A percentile compares a stretch with the other conserved stretches of the same genome.
Evolutionary conservation across 2,888 invertebrate genomes (phyloP).

Genomic region (Eremobia ochroleuca): DNA sequence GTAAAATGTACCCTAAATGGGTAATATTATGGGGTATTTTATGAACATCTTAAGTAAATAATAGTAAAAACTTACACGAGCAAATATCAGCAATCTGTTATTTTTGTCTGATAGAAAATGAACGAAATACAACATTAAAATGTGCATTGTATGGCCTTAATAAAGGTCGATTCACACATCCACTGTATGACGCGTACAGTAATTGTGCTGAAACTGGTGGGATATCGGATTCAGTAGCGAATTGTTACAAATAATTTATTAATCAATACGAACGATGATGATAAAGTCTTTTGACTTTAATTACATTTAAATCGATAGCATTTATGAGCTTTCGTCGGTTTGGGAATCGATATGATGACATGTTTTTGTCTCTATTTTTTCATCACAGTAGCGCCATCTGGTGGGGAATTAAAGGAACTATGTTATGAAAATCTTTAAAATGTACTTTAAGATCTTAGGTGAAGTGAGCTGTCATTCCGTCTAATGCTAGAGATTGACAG

Average conservation of each 20-base stretch:
- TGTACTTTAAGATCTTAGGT: neutral
- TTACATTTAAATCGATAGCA: slow-evolving; percentile 11
- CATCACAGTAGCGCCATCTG: neutral
- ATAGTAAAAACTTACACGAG: neutral
- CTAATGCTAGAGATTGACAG: no score
- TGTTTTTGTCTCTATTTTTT: neutral
- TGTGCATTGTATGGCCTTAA: neutral
- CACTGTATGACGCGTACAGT: slow-evolving; percentile 11
- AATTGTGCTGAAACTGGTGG: slow-evolving; percentile 27
- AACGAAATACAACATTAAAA: slow-evolving; percentile 9
- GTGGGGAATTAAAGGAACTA: neutral
- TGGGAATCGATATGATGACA: neutral
- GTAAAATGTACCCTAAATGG: no score
- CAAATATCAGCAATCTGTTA: neutral
- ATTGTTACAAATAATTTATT: slow-evolving; percentile 41
- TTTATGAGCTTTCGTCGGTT: slow-evolving; percentile 8
- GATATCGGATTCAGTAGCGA: neutral
- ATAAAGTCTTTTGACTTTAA: neutral
- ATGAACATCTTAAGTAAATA: neutral
- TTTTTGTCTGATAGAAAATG: neutral
- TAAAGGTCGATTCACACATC: slow-evolving; percentile 43
- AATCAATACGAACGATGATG: slow-evolving; percentile 13
- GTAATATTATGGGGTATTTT: no score
- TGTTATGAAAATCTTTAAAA: neutral
- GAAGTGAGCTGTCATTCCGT: no score